Percentiles rank a stretch among this genome's conserved stretches.
Conservation (phyloP, 1,140 invertebrate genomes). For the Phymastichus coffea region DNA sequence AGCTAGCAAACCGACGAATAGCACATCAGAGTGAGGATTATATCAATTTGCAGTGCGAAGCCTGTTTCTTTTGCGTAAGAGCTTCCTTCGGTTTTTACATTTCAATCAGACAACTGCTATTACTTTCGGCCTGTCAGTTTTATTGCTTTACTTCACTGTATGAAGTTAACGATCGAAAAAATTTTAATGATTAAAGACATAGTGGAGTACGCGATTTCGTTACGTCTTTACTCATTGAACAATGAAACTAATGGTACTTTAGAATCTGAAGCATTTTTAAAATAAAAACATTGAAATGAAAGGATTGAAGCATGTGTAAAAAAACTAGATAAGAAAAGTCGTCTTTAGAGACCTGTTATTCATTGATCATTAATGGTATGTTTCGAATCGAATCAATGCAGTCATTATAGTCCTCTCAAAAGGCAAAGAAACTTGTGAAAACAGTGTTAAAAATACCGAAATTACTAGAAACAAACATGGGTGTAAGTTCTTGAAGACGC, state of each 20-base stretch:
- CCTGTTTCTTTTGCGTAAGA: conserved; percentile 2
- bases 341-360: conserved; percentile 4
- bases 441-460: conserved; percentile 15
- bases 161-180: no score
- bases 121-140: background rate
- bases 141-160: background rate
- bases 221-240: no score
- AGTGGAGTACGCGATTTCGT: no score
- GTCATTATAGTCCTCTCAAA: background rate
- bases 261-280: no score
- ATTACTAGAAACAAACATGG: conserved; percentile 2
- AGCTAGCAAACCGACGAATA: background rate
- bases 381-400: conserved; percentile 15
- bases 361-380: conserved; percentile 12
- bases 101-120: conserved; percentile 4
- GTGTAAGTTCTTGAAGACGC: conserved; percentile 8
- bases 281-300: conserved; percentile 5
- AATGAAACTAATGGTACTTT: no score
- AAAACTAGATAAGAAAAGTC: conserved; percentile 3
- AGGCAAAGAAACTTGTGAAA: conserved; percentile 15
- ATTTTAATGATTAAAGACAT: no score
- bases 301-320: conserved; percentile 5
- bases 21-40: background rate
- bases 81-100: conserved; percentile 11
- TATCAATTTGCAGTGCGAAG: background rate